Percentiles rank a stretch among this genome's conserved stretches.
phyloP scores from a whole-genome alignment of 2,113 vertebrate genomes.

The Enhydra lutris region DNA sequence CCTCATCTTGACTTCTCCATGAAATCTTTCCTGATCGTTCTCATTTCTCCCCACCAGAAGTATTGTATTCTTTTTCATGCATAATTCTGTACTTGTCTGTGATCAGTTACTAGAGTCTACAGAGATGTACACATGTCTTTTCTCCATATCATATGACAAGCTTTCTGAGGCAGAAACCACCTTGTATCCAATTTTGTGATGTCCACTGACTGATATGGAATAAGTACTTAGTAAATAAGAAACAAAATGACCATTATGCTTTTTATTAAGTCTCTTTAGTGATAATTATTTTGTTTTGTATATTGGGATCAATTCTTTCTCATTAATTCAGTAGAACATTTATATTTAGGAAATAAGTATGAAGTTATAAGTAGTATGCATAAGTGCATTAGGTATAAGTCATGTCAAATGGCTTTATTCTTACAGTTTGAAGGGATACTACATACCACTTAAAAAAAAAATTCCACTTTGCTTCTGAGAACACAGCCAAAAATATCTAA shows the following conservation, averaged over 20 bases:
- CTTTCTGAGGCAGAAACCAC: constrained; percentile 11
- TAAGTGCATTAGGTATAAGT: neutral
- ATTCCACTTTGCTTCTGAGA: neutral
- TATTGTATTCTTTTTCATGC: neutral
- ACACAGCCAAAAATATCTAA: neutral
- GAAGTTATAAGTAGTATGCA: neutral
- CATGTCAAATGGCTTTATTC: neutral
- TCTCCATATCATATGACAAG: neutral
- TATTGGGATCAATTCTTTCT: neutral
- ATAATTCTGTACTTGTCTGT: neutral
- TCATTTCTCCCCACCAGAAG: neutral
- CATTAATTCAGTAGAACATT: constrained; percentile 4
- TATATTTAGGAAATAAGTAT: neutral
- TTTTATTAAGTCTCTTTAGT: neutral
- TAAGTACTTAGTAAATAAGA: neutral
- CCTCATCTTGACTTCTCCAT: neutral
- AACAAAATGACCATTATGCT: neutral
- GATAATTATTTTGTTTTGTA: constrained; percentile 20
- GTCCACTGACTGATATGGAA: neutral
- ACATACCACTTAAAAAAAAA: neutral
- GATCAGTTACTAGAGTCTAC: neutral
- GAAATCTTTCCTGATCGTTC: neutral
- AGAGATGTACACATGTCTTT: neutral
- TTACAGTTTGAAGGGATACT: neutral
- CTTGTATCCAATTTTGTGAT: neutral